Evolutionary conservation across 2,797 vertebrate genomes (phyloP), one percentile per base, ranked within the genome.

Genomic region (Sebastes hopkinsi): DNA sequence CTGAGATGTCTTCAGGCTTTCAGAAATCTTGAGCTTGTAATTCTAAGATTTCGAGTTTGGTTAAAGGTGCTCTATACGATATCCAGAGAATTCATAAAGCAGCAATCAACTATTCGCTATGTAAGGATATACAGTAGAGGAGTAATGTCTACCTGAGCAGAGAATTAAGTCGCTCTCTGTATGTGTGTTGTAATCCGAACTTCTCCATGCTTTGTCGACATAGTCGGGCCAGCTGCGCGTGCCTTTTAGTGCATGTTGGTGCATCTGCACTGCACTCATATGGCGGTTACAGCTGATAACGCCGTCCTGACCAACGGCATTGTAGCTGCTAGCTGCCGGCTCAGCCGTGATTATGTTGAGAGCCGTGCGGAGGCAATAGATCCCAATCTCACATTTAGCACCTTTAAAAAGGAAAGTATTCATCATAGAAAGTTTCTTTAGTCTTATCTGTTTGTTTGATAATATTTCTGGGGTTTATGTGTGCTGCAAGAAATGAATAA

Each of bases 1-100:
- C 54, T 36, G 23, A 42, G 65, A 78, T 34, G 22, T 29, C 34
- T 42, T 64, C 14, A 34, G 14, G 59, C 68, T 20, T 29, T 67
- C 52, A 80, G 60, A 60, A 52, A 76, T 54, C 29, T 20, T 56
- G 18, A 34, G 12, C 55, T 69, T 64, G 30, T 82, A 77, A 64
- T 75, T 75, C 36, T 18, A 64, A 36, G 22, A 11, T 25, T 87
- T 9, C 2, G 36, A 59, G 27, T 32, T 32, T 20, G 23, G 36
- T 64, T 11, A 54, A 22, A 54, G 0, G 46, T 1, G 2, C 42
- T 46, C 42, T 8, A 46, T 18, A 46, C 0, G 42, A 52, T 52
- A n/a, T 52, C 50, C 50, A 52, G 50, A 52, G 18, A 3, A 46
- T 52, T n/a, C 18, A 20, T 52, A 52, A 9, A n/a, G 8, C 50